phyloP scores from a whole-genome alignment of 2,888 invertebrate species.

The Chrysolina americana region DNA sequence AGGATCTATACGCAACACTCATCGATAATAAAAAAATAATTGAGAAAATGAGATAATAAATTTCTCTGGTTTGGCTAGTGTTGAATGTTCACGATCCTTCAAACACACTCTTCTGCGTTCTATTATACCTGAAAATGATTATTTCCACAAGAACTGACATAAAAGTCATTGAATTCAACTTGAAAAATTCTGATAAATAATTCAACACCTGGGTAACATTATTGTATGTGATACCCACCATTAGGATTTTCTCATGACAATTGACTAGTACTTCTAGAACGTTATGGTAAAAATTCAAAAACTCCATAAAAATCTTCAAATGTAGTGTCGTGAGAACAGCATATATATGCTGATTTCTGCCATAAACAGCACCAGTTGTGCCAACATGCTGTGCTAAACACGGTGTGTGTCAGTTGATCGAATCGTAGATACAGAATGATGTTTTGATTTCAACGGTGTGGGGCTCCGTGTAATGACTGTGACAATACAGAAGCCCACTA shows the following conservation, averaged over 20 bases:
- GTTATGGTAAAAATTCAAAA: conserved; percentile 22
- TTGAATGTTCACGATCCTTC: no score
- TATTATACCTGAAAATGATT: no score
- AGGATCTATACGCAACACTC: no score
- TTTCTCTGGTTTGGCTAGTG: no score
- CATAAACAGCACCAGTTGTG: conserved; percentile 48
- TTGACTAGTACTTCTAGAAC: conserved; percentile 34
- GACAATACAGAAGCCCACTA: conserved; percentile 53
- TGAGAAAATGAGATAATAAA: no score
- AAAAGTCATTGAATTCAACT: no score
- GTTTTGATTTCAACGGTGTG: conserved; percentile 55
- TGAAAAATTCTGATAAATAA: conserved; percentile 1
- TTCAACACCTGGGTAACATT: conserved; percentile 1
- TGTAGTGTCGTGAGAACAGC: conserved; percentile 53
- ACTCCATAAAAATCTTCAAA: conserved; percentile 27
- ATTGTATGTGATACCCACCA: not conserved
- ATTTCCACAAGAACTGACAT: no score
- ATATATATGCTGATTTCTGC: conserved; percentile 36
- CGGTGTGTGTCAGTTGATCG: conserved; percentile 49
- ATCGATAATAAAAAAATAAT: no score
- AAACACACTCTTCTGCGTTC: no score
- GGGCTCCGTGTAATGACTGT: conserved; percentile 56
- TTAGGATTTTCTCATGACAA: conserved; percentile 27
- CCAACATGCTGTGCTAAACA: conserved; percentile 53
- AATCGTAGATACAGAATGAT: conserved; percentile 51